Conservation (phyloP, 1,140 invertebrate species). For the Dermatophagoides farinae region DNA sequence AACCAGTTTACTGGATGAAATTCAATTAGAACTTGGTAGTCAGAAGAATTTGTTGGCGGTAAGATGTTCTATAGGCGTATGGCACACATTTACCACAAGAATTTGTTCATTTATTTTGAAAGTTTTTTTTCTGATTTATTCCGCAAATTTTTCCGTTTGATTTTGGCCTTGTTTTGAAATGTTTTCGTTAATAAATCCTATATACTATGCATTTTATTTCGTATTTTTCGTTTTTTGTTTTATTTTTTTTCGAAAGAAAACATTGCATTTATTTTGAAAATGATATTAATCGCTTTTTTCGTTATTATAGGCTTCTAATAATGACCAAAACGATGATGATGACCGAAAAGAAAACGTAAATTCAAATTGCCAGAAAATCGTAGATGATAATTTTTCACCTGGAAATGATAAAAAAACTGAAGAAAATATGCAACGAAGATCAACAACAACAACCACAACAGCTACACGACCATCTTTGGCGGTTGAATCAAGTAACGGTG, state of each 20-base stretch:
- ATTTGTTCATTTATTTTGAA: too few species aligned
- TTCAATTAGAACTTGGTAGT: not conserved
- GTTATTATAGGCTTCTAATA: not conserved
- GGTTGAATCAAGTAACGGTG: too few species aligned
- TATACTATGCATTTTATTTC: not conserved
- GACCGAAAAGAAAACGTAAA: not conserved
- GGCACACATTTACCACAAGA: too few species aligned
- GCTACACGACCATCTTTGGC: too few species aligned
- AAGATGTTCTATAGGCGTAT: not conserved
- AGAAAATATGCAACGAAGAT: too few species aligned
- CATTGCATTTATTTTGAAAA: not conserved
- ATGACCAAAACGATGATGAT: too few species aligned
- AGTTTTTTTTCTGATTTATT: not conserved
- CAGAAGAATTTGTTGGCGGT: too few species aligned
- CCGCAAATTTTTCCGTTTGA: not conserved
- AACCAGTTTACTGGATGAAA: not conserved
- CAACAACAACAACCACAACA: too few species aligned
- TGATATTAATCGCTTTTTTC: not conserved
- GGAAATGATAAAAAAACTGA: too few species aligned
- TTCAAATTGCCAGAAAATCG: not conserved
- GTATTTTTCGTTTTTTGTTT: not conserved
- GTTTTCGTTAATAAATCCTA: not conserved
- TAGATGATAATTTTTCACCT: too few species aligned
- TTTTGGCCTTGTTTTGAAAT: not conserved
- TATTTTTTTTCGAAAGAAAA: not conserved